Percentiles rank a stretch among this genome's conserved stretches.
Conservation (phyloP, 2,113 vertebrate species). For the Pelvicachromis taeniatus region DNA sequence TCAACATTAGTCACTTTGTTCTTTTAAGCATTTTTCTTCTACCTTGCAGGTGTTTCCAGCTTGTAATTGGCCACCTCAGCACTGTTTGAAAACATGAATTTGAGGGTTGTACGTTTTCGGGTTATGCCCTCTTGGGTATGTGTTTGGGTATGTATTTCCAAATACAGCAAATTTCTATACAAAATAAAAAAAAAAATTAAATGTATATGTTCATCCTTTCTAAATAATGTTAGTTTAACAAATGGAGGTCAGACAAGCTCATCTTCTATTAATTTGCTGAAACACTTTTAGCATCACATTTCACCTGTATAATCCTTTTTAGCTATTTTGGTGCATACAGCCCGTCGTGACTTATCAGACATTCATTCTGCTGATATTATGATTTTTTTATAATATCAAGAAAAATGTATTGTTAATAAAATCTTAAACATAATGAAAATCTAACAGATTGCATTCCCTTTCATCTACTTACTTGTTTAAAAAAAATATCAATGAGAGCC, state of each 20-base stretch:
- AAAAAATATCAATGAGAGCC: background rate
- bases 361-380: background rate
- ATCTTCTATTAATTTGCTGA: background rate
- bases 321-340: background rate
- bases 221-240: background rate
- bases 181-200: background rate
- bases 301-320: background rate
- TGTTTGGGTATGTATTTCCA: background rate
- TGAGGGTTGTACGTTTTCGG: background rate
- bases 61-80: background rate
- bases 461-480: background rate
- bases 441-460: background rate
- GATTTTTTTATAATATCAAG: background rate
- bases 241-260: background rate
- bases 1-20: background rate
- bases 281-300: background rate
- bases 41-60: background rate
- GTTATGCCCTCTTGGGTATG: background rate
- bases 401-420: background rate
- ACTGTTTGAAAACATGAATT: background rate
- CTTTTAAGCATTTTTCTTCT: background rate
- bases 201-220: background rate
- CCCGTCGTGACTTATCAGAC: background rate
- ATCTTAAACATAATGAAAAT: background rate
- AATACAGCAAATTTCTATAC: background rate